A percentile compares a stretch with the other conserved stretches of the same genome.
phyloP scores from a whole-genome alignment of 2,113 vertebrate genomes.

The Ariopsis seemanni region DNA sequence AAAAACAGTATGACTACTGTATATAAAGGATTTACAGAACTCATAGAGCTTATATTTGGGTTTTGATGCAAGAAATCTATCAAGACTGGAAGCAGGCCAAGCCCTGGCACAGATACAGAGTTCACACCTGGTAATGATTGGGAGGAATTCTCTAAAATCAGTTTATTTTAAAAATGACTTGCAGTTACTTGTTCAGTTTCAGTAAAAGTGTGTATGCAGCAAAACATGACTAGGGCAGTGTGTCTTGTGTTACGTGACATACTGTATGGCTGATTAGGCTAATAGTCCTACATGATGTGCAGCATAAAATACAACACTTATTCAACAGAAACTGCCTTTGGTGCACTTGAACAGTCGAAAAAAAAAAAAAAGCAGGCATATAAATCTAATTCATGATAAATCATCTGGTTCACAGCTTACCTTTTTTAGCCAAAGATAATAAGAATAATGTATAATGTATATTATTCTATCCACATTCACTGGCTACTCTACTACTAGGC shows the following conservation, averaged over 20 bases:
- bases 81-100: slow-evolving; percentile 6
- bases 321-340: background rate
- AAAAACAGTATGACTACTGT: slow-evolving; percentile 48
- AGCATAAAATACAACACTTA: background rate
- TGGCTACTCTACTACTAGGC: no score
- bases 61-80: slow-evolving; percentile 28
- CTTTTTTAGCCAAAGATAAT: background rate
- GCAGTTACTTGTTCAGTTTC: slow-evolving; percentile 23
- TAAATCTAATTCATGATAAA: background rate
- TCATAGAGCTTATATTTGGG: background rate
- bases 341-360: background rate
- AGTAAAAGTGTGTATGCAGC: background rate
- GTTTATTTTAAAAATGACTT: slow-evolving; percentile 56
- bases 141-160: slow-evolving; percentile 46
- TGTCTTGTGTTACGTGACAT: background rate
- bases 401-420: background rate
- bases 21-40: background rate
- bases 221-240: background rate
- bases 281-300: background rate
- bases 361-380: background rate
- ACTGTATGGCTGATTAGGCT: background rate
- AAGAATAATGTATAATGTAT: background rate
- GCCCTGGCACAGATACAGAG: slow-evolving; percentile 36
- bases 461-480: no score
- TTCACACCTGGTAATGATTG: slow-evolving; percentile 61